Conservation (phyloP, 2,888 invertebrate genomes). For the Temnothorax unifasciatus region DNA sequence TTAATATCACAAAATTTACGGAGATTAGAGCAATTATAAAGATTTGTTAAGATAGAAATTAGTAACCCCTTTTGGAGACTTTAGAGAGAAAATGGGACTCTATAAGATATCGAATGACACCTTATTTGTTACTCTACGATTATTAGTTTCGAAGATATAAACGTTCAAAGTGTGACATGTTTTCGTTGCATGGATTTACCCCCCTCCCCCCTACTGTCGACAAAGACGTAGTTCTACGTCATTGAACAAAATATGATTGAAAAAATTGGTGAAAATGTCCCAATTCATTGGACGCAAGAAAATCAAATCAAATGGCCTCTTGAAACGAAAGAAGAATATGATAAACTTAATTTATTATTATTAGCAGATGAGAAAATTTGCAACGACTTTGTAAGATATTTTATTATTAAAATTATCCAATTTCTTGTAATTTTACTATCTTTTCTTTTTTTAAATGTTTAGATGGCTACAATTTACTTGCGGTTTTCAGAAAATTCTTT, state of each 20-base stretch:
- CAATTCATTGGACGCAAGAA: neutral
- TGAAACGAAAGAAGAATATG: neutral
- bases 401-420: neutral
- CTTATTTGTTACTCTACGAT: too few species aligned
- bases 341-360: neutral
- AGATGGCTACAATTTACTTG: neutral
- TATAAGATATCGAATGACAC: too few species aligned
- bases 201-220: too few species aligned
- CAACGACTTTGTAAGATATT: neutral
- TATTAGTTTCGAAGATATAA: too few species aligned
- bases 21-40: too few species aligned
- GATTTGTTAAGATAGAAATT: too few species aligned
- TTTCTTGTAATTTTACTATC: neutral
- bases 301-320: constrained; percentile 6
- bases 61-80: too few species aligned
- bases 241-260: neutral
- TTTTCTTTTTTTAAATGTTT: neutral
- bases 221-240: too few species aligned
- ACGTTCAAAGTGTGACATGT: too few species aligned
- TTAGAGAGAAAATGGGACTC: too few species aligned
- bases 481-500: neutral
- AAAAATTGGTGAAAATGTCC: neutral
- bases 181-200: too few species aligned
- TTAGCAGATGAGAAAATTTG: neutral
- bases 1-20: too few species aligned